phyloP scores from a whole-genome alignment of 2,888 invertebrate species.

The Pyrrhia umbra region DNA sequence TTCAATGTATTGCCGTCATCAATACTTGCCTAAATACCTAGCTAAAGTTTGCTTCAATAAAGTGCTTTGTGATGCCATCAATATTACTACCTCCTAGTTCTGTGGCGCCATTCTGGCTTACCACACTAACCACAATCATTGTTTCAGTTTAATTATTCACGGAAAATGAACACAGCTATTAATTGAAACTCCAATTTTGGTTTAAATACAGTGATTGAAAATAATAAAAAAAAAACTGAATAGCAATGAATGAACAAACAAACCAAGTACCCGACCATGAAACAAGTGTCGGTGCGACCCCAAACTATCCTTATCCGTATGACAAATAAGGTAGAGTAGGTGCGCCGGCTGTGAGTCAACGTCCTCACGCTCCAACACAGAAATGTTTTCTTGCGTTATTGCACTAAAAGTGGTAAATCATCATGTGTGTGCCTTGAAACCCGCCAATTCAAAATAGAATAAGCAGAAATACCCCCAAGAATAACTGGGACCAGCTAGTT shows the following conservation, averaged over 20 bases:
- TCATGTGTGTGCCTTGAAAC: constrained; percentile 39
- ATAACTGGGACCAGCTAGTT: constrained; percentile 57
- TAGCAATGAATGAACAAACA: constrained; percentile 16
- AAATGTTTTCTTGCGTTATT: constrained; percentile 46
- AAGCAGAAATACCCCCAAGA: constrained; percentile 52
- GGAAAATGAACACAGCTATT: not conserved
- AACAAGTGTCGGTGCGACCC: constrained; percentile 52
- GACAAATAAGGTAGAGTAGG: constrained; percentile 64
- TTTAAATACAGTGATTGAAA: not conserved
- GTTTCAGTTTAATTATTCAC: constrained; percentile 9
- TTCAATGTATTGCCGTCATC: too few relatives aligned
- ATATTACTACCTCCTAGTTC: constrained; percentile 19
- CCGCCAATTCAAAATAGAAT: constrained; percentile 52
- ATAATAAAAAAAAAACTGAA: constrained; percentile 10
- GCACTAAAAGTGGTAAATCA: constrained; percentile 42
- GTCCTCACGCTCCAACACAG: constrained; percentile 48
- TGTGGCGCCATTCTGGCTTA: constrained; percentile 40
- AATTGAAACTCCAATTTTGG: not conserved
- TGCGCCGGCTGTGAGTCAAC: constrained; percentile 60
- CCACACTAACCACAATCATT: constrained; percentile 45
- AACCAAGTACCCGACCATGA: constrained; percentile 52
- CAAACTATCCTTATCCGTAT: constrained; percentile 57
- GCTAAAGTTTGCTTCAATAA: too few relatives aligned
- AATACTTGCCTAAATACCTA: too few relatives aligned
- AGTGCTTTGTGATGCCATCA: constrained; percentile 1